Evolutionary conservation across 2,888 invertebrate genomes (phyloP).

Genomic region (Axea sp.): DNA sequence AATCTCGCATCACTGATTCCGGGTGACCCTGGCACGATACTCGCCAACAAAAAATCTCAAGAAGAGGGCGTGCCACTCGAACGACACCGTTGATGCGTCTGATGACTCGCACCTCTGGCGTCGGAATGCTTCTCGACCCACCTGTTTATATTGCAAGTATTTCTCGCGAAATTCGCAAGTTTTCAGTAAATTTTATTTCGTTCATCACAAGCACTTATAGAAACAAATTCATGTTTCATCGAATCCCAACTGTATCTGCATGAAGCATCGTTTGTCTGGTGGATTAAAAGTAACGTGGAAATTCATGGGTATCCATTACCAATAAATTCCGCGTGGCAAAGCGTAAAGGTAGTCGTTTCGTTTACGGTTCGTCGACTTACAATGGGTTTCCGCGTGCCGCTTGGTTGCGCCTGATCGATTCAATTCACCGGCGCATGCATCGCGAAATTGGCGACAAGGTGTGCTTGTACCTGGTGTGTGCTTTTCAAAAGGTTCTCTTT

Average conservation of each 20-base stretch:
- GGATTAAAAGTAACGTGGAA: constrained; percentile 25
- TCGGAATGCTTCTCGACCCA: constrained; percentile 70
- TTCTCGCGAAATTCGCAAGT: constrained; percentile 69
- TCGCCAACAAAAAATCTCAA: constrained; percentile 20
- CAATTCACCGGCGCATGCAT: constrained; percentile 61
- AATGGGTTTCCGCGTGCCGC: constrained; percentile 71
- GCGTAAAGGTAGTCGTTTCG: constrained; percentile 73
- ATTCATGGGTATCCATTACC: constrained; percentile 68
- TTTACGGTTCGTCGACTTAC: constrained; percentile 70
- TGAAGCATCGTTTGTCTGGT: neutral
- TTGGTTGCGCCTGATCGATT: constrained; percentile 60
- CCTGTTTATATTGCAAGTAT: constrained; percentile 70
- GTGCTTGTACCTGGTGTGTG: constrained; percentile 22
- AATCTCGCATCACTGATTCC: neutral
- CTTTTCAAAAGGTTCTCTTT: constrained; percentile 20
- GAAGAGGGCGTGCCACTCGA: constrained; percentile 6
- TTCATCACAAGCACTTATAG: neutral
- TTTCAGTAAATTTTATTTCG: constrained; percentile 63
- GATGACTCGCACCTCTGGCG: constrained; percentile 60
- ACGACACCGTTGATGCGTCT: no score
- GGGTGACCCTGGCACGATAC: constrained; percentile 65
- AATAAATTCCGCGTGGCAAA: constrained; percentile 72
- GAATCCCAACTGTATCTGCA: neutral
- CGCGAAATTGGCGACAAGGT: constrained; percentile 65
- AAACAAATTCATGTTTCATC: neutral